Percentiles rank a stretch among this genome's conserved stretches.
phyloP scores from a whole-genome alignment of 2,113 vertebrate genomes.

The Pardalotus punctatus region DNA sequence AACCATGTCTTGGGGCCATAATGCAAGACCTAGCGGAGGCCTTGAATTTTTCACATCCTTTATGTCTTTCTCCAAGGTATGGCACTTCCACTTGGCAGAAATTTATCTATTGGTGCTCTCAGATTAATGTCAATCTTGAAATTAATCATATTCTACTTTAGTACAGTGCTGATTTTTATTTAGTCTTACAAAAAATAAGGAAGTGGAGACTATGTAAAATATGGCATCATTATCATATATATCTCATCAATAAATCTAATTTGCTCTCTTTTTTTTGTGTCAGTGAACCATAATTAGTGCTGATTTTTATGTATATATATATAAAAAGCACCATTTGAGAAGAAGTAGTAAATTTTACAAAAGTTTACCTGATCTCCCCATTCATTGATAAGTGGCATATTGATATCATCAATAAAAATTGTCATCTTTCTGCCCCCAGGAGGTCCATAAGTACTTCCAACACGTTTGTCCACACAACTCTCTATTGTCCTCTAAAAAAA shows the following conservation, averaged over 20 bases:
- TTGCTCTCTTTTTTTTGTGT: neutral
- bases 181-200: neutral
- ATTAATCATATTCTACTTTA: neutral
- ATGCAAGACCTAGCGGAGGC: neutral
- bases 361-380: conserved; percentile 81
- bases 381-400: conserved; percentile 82
- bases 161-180: neutral
- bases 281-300: neutral
- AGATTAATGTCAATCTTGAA: neutral
- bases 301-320: neutral
- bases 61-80: neutral
- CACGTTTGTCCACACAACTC: conserved; percentile 79
- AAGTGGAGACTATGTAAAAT: neutral
- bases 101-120: neutral
- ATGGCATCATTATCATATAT: neutral
- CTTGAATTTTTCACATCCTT: neutral
- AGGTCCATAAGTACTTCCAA: conserved; percentile 79
- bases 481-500: conserved; percentile 75
- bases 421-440: conserved; percentile 81
- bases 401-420: conserved; percentile 81
- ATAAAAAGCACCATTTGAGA: neutral
- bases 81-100: neutral
- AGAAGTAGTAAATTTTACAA: neutral
- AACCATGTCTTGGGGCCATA: neutral
- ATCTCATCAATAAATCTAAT: neutral